Conservation (phyloP, 2,888 invertebrate genomes). For the Nemotelus pantherinus region DNA sequence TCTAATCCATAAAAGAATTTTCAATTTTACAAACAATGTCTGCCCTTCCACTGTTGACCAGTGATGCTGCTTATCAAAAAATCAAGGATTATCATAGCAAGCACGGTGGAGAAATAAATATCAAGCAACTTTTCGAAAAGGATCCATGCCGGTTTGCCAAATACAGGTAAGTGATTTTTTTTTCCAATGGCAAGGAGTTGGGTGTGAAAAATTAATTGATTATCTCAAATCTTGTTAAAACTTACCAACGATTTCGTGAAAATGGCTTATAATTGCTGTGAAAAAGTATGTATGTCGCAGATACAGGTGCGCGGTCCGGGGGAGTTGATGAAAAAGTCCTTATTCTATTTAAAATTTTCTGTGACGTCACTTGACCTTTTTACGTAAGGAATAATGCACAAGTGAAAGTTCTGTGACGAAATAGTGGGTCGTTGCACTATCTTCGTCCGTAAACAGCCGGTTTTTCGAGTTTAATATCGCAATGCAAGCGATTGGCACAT, state of each 20-base stretch:
- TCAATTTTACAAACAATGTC: constrained; percentile 63
- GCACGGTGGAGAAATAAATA: constrained; percentile 79
- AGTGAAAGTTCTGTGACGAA: constrained; percentile 30
- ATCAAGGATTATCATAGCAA: constrained; percentile 78
- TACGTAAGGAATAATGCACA: not conserved
- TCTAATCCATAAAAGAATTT: constrained; percentile 12
- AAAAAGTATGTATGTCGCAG: no score
- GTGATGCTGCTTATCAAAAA: constrained; percentile 78
- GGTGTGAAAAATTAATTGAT: no score
- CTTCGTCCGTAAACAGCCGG: not conserved
- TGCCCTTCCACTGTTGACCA: constrained; percentile 67
- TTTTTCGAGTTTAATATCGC: not conserved
- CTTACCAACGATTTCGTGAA: no score
- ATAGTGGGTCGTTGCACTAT: constrained; percentile 17
- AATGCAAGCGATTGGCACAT: no score
- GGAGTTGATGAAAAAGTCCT: not conserved
- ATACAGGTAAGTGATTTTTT: constrained; percentile 76
- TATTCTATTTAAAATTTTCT: not conserved
- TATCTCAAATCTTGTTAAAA: no score
- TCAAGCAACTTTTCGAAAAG: constrained; percentile 82
- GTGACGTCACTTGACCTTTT: constrained; percentile 40
- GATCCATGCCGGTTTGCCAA: constrained; percentile 87
- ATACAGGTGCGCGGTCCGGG: not conserved
- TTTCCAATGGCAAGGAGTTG: not conserved
- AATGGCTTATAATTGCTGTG: no score